phyloP scores from a whole-genome alignment of 2,113 vertebrate species.

The Beaufortia kweichowensis region DNA sequence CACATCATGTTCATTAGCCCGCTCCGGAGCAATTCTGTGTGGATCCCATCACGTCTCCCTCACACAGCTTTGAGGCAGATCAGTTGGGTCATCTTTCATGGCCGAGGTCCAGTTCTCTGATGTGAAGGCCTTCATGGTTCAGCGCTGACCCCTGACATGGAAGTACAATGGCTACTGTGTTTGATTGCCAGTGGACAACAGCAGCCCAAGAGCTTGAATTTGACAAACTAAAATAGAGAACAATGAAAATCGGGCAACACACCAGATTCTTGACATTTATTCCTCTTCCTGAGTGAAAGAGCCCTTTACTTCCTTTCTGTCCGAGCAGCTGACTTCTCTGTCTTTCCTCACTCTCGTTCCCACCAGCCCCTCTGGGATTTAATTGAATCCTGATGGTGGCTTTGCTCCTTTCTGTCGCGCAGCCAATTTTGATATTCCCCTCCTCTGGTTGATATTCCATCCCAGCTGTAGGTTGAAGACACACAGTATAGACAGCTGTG shows the following conservation, averaged over 20 bases:
- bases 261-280: constrained; percentile 45
- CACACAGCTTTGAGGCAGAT: constrained; percentile 27
- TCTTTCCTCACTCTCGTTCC: constrained; percentile 45
- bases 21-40: not conserved
- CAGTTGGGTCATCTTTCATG: constrained; percentile 21
- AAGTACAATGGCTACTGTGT: constrained; percentile 51
- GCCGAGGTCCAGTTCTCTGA: constrained; percentile 35
- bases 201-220: constrained; percentile 22
- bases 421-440: constrained; percentile 31
- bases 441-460: not conserved
- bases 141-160: constrained; percentile 61
- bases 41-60: constrained; percentile 34
- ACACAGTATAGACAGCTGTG: constrained; percentile 23
- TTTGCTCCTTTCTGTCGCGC: constrained; percentile 30
- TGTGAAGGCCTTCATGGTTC: constrained; percentile 61
- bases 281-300: constrained; percentile 35
- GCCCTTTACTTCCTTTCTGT: constrained; percentile 59
- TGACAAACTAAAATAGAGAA: constrained; percentile 22
- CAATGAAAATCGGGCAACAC: constrained; percentile 3
- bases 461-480: constrained; percentile 6
- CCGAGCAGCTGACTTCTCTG: constrained; percentile 55
- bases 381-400: constrained; percentile 73
- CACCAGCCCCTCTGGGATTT: constrained; percentile 55
- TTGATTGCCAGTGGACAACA: constrained; percentile 48
- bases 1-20: constrained; percentile 16